Evolutionary conservation across 2,113 vertebrate species (phyloP).

Genomic region (Pedetes capensis): DNA sequence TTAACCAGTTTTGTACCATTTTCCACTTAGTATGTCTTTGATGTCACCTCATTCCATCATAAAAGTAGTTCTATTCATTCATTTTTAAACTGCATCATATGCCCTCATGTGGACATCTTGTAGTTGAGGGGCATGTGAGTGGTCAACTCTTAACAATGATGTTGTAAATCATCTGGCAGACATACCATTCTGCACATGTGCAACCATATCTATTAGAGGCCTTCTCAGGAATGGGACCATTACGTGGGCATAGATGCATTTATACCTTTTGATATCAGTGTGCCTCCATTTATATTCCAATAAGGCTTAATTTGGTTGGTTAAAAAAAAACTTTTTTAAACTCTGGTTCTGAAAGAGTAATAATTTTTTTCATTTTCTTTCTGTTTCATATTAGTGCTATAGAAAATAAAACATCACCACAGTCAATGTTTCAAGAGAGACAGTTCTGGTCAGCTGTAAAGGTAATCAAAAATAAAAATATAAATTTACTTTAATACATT

Average conservation of each 20-base stretch:
- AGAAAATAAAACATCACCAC: constrained; percentile 85
- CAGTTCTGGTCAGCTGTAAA: constrained; percentile 92
- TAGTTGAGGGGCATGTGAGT: not conserved
- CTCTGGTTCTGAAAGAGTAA: constrained; percentile 37
- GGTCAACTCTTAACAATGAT: not conserved
- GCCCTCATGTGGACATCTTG: not conserved
- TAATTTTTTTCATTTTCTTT: not conserved
- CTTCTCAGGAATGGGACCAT: not conserved
- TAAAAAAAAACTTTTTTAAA: constrained; percentile 10
- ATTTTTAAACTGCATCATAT: not conserved
- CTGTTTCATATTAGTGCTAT: constrained; percentile 80
- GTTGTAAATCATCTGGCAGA: not conserved
- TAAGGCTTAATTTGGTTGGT: not conserved
- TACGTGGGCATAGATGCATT: not conserved
- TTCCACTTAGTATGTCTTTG: constrained; percentile 4
- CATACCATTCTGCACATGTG: not conserved
- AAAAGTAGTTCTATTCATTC: not conserved
- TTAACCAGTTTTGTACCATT: not conserved
- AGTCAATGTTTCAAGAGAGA: constrained; percentile 89
- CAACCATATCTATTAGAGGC: not conserved
- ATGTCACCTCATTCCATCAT: constrained; percentile 15
- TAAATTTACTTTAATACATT: not conserved
- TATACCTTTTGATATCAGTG: not conserved
- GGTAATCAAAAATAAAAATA: constrained; percentile 80
- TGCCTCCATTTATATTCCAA: not conserved